Base-by-base conservation (phyloP, 2,797 vertebrate genomes). In the Tangara arthus region DNA sequence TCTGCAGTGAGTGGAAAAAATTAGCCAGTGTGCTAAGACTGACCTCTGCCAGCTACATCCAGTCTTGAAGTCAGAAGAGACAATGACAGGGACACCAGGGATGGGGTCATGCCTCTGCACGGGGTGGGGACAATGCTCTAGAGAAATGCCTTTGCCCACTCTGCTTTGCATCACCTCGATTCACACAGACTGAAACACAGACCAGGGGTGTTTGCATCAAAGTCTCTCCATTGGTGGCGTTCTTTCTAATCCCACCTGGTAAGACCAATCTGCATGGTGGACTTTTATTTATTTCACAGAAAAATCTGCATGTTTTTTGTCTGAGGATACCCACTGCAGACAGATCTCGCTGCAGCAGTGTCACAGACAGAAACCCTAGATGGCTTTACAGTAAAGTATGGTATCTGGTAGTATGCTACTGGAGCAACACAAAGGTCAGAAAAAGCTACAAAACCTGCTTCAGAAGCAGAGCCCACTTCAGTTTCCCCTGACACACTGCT, bases 71-170 rank as follows among this genome's bases (percentile, higher is more conserved):
- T 63, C 41, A 85, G 73, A 30, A 70, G 17, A 24, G 27, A 80
- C n/a, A 61, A 65, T 0, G 4, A 52, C 32, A 76, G 32, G 16
- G n/a, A 57, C 16, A 37, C 24, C 0, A 1, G 27, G 44, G 21
- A 52, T 0, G 1, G 22, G 4, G n/a, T 76, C 39, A 69, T 0
- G 0, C 20, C 46, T 83, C 1, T 0, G 1, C 7, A 10, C 0
- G 0, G 11, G 3, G 6, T 28, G 15, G 23, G 12, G 18, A 21
- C 0, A 6, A 26, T 42, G 27, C 14, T 37, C 28, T 27, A 27
- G 17, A 35, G 34, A 83, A 92, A 84, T 0, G 2, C 6, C 11
- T 81, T 44, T 84, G 22, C 39, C 22, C 17, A 18, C 27, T 46
- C 41, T 60, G 28, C 44, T 85, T 53, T 78, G 39, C 20, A 64